Base-by-base conservation (phyloP, 2,797 vertebrate genomes). In the Prunella strophiata region DNA sequence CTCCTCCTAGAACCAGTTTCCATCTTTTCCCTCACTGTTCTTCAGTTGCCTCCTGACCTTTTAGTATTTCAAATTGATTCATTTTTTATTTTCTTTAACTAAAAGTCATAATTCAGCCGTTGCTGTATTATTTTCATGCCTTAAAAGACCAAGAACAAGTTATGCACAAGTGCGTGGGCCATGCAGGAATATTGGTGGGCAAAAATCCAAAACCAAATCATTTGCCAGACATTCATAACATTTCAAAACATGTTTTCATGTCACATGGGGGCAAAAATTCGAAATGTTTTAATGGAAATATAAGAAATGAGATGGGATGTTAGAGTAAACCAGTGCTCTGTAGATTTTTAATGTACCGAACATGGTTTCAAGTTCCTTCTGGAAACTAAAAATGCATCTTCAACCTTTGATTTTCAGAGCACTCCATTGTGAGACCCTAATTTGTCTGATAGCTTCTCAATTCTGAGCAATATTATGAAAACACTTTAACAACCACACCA, bases 171-270 rank as follows among this genome's bases (percentile, higher is more conserved):
- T 9, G 22, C 5, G 2, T 59, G 73, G 84, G 84, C 83, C 83
- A 57, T 15, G 61, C 45, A 96, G 92, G 77, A 91, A 79, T 79
- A 96, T 8, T 77, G 71, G 65, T 43, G 75, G 88, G 93, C 92
- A 92, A 93, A 87, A 87, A 67, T 75, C 78, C 94, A 91, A 92
- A 80, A 4, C 76, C 72, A 62, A 78, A 66, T 81, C n/a, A 8
- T 71, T 91, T 87, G 80, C 86, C 86, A 96, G 86, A 80, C 50
- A 94, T 93, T 89, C 66, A 73, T 85, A 93, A 83, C 61, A 77
- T 92, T 95, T 91, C 84, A 91, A 91, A 95, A 92, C 36, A 79
- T 85, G 86, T 61, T 95, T 91, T 93, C 81, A 57, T 89, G 77
- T 91, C 71, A 67, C 61, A 51, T 3, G 3, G 77, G n/a, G 63